These are phyloP conservation scores for honey bee (Apis mellifera) DNA, from an alignment of 1,140 invertebrate species.

Conservation along the genomic window Amel_HAv3.1 CM009937.2:10638501-10639000, in stretches of 20 bases:
- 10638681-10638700: conserved; percentile 70
- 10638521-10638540: conserved; percentile 72
- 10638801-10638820: not conserved
- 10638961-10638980: conserved; percentile 70
- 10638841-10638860: conserved; percentile 84
- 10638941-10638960: conserved; percentile 67
- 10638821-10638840: conserved; percentile 60
- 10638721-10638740: not conserved
- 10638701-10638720: conserved; percentile 16
- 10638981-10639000: conserved; percentile 56
- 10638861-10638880: conserved; percentile 82
- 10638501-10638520: conserved; percentile 79
- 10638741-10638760: conserved; percentile 4
- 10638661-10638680: conserved; percentile 83
- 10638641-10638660: conserved; percentile 80
- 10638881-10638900: conserved; percentile 82
- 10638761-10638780: not conserved
- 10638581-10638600: conserved; percentile 49
- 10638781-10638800: not conserved
- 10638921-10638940: conserved; percentile 68
- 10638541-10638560: not conserved
- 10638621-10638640: conserved; percentile 83
- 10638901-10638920: conserved; percentile 68
- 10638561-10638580: not conserved
- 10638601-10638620: conserved; percentile 72